phyloP scores from a whole-genome alignment of 1,140 invertebrate genomes.

The Penaeus vannamei region DNA sequence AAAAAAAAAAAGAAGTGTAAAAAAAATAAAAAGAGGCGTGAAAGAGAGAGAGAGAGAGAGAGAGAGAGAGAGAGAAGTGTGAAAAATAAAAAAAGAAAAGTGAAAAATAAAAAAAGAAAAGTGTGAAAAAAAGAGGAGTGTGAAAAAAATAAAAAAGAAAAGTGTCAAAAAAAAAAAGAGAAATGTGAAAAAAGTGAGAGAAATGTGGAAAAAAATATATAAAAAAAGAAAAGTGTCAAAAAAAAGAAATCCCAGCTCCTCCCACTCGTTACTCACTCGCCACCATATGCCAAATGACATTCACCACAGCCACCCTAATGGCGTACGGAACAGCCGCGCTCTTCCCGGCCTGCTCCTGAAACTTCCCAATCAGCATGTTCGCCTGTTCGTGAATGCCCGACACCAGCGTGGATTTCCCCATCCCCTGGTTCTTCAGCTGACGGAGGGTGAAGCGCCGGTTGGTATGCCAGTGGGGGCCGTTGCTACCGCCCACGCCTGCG shows the following conservation, averaged over 20 bases:
- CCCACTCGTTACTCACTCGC: neutral
- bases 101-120: too few species aligned
- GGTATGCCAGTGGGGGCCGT: conserved; percentile 69
- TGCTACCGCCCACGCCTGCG: neutral
- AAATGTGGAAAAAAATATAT: too few species aligned
- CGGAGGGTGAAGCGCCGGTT: conserved; percentile 70
- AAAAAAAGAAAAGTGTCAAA: neutral
- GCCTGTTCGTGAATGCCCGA: conserved; percentile 70
- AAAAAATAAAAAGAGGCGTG: too few species aligned
- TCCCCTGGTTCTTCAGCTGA: conserved; percentile 70
- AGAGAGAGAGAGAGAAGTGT: too few species aligned
- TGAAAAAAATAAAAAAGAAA: too few species aligned
- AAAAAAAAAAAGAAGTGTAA: too few species aligned
- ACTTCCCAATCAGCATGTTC: conserved; percentile 1
- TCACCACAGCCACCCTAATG: conserved; percentile 54
- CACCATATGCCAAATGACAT: conserved; percentile 62
- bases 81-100: too few species aligned
- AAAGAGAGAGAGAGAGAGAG: too few species aligned
- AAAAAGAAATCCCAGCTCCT: too few species aligned
- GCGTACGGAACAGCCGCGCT: neutral
- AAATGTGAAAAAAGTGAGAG: too few species aligned
- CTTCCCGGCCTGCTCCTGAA: neutral
- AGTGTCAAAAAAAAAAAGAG: too few species aligned
- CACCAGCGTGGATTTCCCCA: conserved; percentile 71
- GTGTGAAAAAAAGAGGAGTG: too few species aligned